These are phyloP conservation scores for Hymenopus coronatus DNA, from an alignment of 2,888 invertebrate species.

Conservation along the genomic window DNA sequence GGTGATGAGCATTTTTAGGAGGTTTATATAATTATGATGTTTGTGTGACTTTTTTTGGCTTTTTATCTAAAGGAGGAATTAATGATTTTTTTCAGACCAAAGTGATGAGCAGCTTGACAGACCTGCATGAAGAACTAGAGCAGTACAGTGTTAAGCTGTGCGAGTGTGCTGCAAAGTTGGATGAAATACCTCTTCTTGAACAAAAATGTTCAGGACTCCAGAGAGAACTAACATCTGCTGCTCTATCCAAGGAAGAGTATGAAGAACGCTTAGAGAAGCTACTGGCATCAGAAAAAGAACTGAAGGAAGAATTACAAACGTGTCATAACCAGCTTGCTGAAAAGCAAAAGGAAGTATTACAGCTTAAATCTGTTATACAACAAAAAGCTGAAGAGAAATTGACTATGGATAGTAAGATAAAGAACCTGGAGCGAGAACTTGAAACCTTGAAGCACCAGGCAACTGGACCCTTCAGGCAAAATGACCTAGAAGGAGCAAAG, in stretches of 20 bases:
- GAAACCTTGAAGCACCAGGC: not conserved
- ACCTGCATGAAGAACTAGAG: not conserved
- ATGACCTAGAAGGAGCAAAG: not conserved
- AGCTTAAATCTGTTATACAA: not conserved
- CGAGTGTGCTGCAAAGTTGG: not conserved
- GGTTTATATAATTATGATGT: too few species aligned
- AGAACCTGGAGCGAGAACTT: not conserved
- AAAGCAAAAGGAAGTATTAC: not conserved
- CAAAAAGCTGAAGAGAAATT: not conserved
- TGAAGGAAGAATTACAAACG: not conserved
- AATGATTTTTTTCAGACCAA: not conserved
- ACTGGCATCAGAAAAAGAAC: not conserved
- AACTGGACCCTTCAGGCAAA: not conserved
- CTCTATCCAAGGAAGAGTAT: not conserved
- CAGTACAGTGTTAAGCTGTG: not conserved
- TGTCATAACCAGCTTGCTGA: not conserved
- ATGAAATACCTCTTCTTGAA: not conserved
- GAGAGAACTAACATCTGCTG: not conserved
- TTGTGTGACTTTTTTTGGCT: too few species aligned
- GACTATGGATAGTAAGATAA: not conserved
- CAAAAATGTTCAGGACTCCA: not conserved
- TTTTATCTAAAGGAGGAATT: not conserved
- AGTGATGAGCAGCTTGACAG: not conserved
- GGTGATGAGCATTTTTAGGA: too few species aligned
- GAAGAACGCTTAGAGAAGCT: not conserved